Conservation (phyloP, 2,113 vertebrate species). For the Panthera tigris region DNA sequence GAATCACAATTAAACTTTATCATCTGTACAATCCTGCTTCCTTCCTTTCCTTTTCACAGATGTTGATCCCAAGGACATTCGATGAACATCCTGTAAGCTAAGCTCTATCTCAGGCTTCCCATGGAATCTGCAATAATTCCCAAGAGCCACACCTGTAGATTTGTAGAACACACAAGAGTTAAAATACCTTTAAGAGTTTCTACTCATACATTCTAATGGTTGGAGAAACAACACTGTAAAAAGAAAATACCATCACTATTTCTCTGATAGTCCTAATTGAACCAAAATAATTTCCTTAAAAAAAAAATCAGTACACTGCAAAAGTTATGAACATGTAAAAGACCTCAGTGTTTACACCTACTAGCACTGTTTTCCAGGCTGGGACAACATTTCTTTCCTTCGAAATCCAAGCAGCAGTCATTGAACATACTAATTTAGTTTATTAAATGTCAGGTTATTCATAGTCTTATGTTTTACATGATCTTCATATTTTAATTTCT, state of each 20-base stretch:
- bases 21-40: background rate
- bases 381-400: background rate
- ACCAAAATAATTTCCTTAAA: background rate
- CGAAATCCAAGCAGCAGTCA: conserved; percentile 13
- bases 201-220: background rate
- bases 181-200: background rate
- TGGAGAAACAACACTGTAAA: conserved; percentile 1
- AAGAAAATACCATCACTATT: background rate
- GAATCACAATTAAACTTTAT: background rate
- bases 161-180: background rate
- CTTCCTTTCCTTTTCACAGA: background rate
- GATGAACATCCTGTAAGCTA: background rate
- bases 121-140: background rate
- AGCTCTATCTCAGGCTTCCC: background rate
- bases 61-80: background rate
- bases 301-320: background rate
- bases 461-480: background rate
- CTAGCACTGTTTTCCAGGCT: background rate
- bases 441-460: conserved; percentile 18
- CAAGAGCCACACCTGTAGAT: background rate
- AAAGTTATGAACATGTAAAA: conserved; percentile 7
- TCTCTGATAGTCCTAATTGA: background rate
- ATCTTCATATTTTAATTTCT: conserved; percentile 49
- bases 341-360: background rate
- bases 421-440: conserved; percentile 14